Percentiles rank a stretch among this genome's conserved stretches.
These are phyloP conservation scores for Euschistus heros DNA, from an alignment of 1,140 invertebrate species.

Conservation along the genomic window DNA sequence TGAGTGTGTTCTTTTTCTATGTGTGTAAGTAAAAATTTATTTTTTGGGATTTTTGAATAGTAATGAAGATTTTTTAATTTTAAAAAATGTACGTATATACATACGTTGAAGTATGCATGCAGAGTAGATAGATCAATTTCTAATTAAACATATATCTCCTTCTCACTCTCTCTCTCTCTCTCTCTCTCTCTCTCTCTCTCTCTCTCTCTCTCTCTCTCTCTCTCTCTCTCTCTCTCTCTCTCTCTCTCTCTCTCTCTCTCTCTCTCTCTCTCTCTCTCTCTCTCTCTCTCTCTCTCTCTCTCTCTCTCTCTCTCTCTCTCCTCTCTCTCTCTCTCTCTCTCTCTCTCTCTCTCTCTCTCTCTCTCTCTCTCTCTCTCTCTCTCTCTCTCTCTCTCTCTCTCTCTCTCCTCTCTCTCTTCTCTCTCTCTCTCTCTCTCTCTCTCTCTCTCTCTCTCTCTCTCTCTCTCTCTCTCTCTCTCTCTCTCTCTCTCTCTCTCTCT, in stretches of 20 bases:
- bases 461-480: not conserved
- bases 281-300: slow-evolving; percentile 14
- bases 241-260: slow-evolving; percentile 12
- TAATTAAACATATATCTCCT: too few relatives aligned
- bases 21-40: too few relatives aligned
- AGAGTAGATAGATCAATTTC: too few relatives aligned
- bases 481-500: not conserved
- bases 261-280: slow-evolving; percentile 14
- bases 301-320: slow-evolving; percentile 13
- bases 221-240: slow-evolving; percentile 14
- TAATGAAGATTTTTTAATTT: too few relatives aligned
- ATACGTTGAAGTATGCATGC: too few relatives aligned
- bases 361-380: not conserved
- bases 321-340: slow-evolving; percentile 8
- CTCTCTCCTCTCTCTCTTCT: not conserved
- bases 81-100: too few relatives aligned
- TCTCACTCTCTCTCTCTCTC: slow-evolving; percentile 14
- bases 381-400: slow-evolving; percentile 2
- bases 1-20: too few relatives aligned
- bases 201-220: slow-evolving; percentile 4
- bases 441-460: slow-evolving; percentile 2
- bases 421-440: not conserved
- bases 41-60: too few relatives aligned
- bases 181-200: too few relatives aligned
- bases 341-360: slow-evolving; percentile 1